Percentiles rank a stretch among this genome's conserved stretches.
Evolutionary conservation across 2,888 invertebrate species (phyloP).

Genomic region (Euclidia mi): DNA sequence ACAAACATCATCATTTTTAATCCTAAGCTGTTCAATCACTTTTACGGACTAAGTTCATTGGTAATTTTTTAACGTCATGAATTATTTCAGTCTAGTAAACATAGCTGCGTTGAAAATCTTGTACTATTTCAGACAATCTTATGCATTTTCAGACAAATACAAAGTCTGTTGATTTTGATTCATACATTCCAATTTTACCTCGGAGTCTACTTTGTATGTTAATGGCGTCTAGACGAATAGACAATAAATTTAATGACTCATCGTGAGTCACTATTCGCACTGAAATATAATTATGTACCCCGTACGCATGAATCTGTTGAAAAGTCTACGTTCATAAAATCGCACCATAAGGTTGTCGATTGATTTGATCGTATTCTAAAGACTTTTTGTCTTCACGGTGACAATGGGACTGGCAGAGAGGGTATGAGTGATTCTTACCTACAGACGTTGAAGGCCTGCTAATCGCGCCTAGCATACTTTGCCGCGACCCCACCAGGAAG

Average conservation of each 20-base stretch:
- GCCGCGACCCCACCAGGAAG: no score
- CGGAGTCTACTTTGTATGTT: constrained; percentile 13
- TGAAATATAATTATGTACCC: not conserved
- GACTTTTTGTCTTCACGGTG: no score
- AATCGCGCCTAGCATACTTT: no score
- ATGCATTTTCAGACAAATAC: not conserved
- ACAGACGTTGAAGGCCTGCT: no score
- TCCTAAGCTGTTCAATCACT: no score
- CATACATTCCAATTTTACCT: not conserved
- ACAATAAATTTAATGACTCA: constrained; percentile 15
- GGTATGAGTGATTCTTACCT: no score
- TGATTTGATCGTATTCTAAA: no score
- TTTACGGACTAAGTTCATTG: no score
- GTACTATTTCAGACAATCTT: not conserved
- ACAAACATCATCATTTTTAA: constrained; percentile 29
- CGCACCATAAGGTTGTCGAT: no score
- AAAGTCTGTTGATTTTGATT: not conserved
- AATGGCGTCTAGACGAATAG: constrained; percentile 36
- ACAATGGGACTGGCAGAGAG: no score
- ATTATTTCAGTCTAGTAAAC: constrained; percentile 13
- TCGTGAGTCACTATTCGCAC: not conserved
- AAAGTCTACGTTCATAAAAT: no score
- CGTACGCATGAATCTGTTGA: no score
- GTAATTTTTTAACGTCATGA: not conserved
- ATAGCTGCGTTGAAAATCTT: constrained; percentile 1